Evolutionary conservation across 2,797 vertebrate genomes (phyloP).

Genomic region (Enteromius trimaculatus): DNA sequence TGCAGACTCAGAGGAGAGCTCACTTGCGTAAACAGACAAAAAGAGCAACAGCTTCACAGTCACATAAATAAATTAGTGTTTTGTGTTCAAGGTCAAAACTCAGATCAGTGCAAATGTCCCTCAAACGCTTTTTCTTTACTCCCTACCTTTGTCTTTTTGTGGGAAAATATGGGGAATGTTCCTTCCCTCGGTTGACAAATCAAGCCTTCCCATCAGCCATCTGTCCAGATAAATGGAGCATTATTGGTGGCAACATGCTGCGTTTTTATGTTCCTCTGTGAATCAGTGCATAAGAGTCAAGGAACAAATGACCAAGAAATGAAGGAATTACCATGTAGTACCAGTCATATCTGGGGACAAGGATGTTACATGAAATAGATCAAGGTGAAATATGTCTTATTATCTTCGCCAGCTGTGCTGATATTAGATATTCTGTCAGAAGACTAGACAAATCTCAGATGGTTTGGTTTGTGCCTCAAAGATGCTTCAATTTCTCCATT

Average conservation of each 20-base stretch:
- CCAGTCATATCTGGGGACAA: background rate
- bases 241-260: conserved; percentile 38
- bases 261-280: conserved; percentile 37
- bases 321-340: background rate
- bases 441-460: background rate
- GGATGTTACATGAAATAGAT: conserved; percentile 16
- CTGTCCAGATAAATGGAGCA: conserved; percentile 52
- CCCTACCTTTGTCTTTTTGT: conserved; percentile 30
- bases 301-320: conserved; percentile 3
- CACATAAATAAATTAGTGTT: conserved; percentile 43
- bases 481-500: conserved; percentile 8
- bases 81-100: conserved; percentile 48
- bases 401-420: conserved; percentile 17
- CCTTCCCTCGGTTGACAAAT: conserved; percentile 46
- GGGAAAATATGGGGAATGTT: conserved; percentile 34
- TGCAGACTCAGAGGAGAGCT: conserved; percentile 15
- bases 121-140: background rate
- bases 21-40: conserved; percentile 47
- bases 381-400: conserved; percentile 38
- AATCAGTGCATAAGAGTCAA: conserved; percentile 19
- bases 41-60: conserved; percentile 38
- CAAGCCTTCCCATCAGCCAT: conserved; percentile 52
- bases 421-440: conserved; percentile 34
- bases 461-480: background rate
- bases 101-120: conserved; percentile 20